Evolutionary conservation across 2,888 invertebrate genomes (phyloP), one percentile per base, ranked within the genome.

Genomic region (Cotesia congregata): DNA sequence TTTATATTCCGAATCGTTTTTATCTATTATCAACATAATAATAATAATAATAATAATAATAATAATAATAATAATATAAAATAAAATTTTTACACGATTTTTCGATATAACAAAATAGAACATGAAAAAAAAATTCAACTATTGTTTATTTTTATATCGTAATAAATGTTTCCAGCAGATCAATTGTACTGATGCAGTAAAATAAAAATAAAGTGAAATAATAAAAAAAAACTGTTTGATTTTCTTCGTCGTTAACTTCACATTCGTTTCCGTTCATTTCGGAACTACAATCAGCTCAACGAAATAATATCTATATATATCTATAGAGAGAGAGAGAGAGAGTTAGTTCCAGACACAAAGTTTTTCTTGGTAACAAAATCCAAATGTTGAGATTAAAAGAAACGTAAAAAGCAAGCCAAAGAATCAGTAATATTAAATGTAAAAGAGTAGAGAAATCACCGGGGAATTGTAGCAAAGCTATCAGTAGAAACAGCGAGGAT

Each of bases 191-290:
- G 50, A 50, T 12, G 50, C 50, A 50, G 4, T 50, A 50, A 50
- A 50, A 50, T 50, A 6, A 50, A 50, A 50, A 4, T 50, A 50
- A 50, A 30, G 30, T 30, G 30, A 30, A 3, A 30, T 30, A 30
- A 30, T 30, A 30, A 50, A 12, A 62, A 62, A 62, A 7, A 62
- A 15, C 5, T 6, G 5, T 20, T 62, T 62, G 62, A 62, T 62
- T 62, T 62, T 20, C 62, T 62, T 62, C 17, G 62, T 62, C 62
- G 15, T 62, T 62, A 62, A 62, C 62, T 62, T 62, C 62, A 62
- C 20, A 20, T 62, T 20, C 20, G 62, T 17, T 62, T 62, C 20
- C 20, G 62, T 62, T 62, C 62, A 15, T 62, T 20, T 20, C 17
- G 62, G 20, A 62, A 62, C 62, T 20, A 62, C 15, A 20, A 62